Percentiles rank a stretch among this genome's conserved stretches.
phyloP scores from a whole-genome alignment of 2,113 vertebrate genomes.

The Rhagologus leucostigma region DNA sequence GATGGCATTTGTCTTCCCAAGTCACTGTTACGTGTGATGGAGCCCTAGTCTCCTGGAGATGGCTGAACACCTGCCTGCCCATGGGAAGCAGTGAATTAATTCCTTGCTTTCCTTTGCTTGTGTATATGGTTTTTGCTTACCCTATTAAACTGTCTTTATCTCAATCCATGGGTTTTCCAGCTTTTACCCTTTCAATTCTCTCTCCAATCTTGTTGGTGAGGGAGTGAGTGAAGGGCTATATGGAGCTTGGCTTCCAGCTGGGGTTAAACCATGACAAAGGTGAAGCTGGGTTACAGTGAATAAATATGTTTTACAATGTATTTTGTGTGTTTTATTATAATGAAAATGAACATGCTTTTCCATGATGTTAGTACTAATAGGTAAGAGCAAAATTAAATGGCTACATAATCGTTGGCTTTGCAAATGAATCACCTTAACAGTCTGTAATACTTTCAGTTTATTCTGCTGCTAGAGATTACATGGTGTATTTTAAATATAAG shows the following conservation, averaged over 20 bases:
- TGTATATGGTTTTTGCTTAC: background rate
- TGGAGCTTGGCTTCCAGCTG: background rate
- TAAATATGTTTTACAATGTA: background rate
- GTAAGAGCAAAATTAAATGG: conserved; percentile 3
- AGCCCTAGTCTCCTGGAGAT: background rate
- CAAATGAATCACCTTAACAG: background rate
- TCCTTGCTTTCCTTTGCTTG: background rate
- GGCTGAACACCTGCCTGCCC: background rate
- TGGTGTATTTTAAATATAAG: background rate
- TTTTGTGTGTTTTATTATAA: background rate
- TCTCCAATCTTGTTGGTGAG: rapidly evolving
- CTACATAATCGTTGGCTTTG: background rate
- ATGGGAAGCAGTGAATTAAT: background rate
- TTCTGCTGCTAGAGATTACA: background rate
- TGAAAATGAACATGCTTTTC: background rate
- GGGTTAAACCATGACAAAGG: background rate
- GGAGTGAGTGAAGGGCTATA: too few species aligned
- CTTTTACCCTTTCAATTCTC: background rate
- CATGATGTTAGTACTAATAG: background rate
- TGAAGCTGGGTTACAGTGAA: background rate
- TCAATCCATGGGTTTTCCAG: background rate
- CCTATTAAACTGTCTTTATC: background rate
- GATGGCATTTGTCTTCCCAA: background rate
- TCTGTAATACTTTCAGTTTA: background rate
- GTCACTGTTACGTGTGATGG: rapidly evolving